Evolutionary conservation across 2,797 vertebrate species (phyloP).

Genomic region (Dryobates pubescens): DNA sequence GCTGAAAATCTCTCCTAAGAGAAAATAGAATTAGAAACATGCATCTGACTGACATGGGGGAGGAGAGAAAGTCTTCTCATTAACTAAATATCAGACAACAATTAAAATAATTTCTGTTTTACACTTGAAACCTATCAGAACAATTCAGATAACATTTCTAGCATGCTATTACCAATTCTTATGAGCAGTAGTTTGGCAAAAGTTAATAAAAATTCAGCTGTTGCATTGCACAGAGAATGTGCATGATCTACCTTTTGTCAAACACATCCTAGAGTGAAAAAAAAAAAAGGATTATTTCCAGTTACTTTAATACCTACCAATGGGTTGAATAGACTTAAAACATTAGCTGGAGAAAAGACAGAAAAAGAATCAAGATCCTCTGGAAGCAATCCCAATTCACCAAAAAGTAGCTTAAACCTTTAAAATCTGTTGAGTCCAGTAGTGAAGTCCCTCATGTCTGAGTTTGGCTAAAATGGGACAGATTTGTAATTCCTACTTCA

Average conservation of each 20-base stretch:
- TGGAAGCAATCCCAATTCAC: not conserved
- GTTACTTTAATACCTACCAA: not conserved
- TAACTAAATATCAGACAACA: no score
- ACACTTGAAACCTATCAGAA: no score
- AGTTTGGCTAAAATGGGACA: not conserved
- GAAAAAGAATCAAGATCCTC: not conserved
- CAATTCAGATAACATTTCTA: no score
- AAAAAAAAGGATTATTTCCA: not conserved
- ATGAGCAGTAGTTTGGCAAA: not conserved
- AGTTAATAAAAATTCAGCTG: not conserved
- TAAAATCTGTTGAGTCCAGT: not conserved
- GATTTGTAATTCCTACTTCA: not conserved
- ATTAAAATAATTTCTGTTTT: no score
- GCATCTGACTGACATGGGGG: no score
- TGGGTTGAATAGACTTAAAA: not conserved
- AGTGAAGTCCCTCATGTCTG: not conserved
- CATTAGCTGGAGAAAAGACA: not conserved
- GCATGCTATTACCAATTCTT: not conserved
- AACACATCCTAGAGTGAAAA: not conserved
- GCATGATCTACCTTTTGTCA: not conserved
- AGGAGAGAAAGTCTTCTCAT: no score
- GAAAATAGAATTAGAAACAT: no score
- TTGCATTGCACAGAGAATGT: not conserved
- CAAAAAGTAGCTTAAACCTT: not conserved
- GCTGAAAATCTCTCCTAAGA: no score